These are phyloP conservation scores for Acleris holmiana DNA, from an alignment of 2,888 invertebrate genomes.

Conservation along the genomic window DNA sequence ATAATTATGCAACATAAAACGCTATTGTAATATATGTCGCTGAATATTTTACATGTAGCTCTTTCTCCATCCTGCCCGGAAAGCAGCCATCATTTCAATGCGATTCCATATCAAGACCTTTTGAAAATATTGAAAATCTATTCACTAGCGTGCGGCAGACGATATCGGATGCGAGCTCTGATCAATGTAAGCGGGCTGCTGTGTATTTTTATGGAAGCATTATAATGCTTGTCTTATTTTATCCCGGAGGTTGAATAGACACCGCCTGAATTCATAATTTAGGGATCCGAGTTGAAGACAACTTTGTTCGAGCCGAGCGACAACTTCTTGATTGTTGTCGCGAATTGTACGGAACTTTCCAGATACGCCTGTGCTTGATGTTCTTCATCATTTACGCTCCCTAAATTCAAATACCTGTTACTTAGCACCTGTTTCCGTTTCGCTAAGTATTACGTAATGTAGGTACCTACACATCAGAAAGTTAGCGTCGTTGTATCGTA, in stretches of 20 bases:
- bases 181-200: constrained; percentile 30
- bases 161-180: constrained; percentile 49
- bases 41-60: constrained; percentile 22
- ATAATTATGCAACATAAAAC: constrained; percentile 13
- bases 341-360: constrained; percentile 18
- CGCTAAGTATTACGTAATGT: constrained; percentile 52
- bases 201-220: constrained; percentile 22
- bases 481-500: constrained; percentile 47
- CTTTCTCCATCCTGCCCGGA: constrained; percentile 17
- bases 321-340: constrained; percentile 30
- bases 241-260: constrained; percentile 11
- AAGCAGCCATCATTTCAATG: constrained; percentile 41
- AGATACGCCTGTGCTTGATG: constrained; percentile 30
- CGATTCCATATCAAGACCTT: constrained; percentile 48
- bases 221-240: constrained; percentile 17
- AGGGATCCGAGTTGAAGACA: constrained; percentile 29
- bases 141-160: constrained; percentile 41
- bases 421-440: constrained; percentile 52
- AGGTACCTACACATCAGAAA: constrained; percentile 68
- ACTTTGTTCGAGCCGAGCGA: constrained; percentile 18
- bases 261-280: constrained; percentile 29
- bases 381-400: constrained; percentile 45
- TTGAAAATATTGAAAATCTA: constrained; percentile 53
- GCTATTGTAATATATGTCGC: constrained; percentile 18
- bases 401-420: constrained; percentile 37